Evolutionary conservation across 2,113 vertebrate genomes (phyloP), one percentile per base, ranked within the genome.

Genomic region (Tonatia bakeri): DNA sequence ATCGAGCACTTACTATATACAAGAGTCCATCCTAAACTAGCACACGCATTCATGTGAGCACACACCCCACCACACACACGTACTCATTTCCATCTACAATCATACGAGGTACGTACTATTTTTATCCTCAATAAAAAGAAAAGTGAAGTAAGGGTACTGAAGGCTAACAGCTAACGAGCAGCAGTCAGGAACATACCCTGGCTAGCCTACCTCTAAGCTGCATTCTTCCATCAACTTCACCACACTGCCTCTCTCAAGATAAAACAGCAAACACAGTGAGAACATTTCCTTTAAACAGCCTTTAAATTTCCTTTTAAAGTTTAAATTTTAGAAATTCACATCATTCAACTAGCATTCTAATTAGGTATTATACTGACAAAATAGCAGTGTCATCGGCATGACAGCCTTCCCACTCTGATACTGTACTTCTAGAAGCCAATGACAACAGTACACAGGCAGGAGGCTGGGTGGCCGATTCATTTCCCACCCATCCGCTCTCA

Each of bases 361-460:
- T n/a, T 77, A 89, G 17, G 28, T 52, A 67, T 13, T n/a, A 54
- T 12, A 14, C 2, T 43, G 1, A 26, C 12, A 38, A 50, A 54
- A 65, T 0, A 40, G 1, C 7, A 54, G 26, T 16, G 8, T 11
- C 3, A 33, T 26, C 17, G 65, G 31, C 56, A 52, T 56, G 0
- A 69, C 33, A 31, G 5, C 26, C 33, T 79, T 40, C 54, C n/a
- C 8, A 20, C 2, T 24, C 20, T 52, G 80, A 13, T 3, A 47
- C 1, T 0, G 2, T 4, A 8, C n/a, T 24, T n/a, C 33, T 36
- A n/a, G 16, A 86, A 79, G 11, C 8, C 15, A 38, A 1, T 7
- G 61, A 47, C 15, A 9, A 28, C 0, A 0, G 40, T 15, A 31
- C 7, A 0, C 3, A 31, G 5, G 0, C 2, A 28, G 64, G 2